Evolutionary conservation across 1,140 invertebrate species (phyloP).

Genomic region (Panagrolaimus sp.): DNA sequence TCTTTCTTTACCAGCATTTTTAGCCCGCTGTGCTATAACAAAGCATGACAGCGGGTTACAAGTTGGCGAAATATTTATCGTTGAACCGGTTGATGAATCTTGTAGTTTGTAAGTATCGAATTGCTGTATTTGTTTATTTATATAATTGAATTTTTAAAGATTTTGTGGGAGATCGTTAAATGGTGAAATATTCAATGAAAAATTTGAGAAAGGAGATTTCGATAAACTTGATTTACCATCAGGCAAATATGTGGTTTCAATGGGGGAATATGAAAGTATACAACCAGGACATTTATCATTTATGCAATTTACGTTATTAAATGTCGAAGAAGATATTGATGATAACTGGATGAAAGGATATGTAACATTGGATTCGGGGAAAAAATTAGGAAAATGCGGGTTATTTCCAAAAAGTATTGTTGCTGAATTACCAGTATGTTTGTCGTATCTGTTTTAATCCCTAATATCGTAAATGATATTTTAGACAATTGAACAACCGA

Average conservation of each 20-base stretch:
- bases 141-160: neutral
- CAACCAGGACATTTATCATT: neutral
- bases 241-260: constrained; percentile 1
- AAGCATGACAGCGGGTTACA: neutral
- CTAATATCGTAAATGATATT: neutral
- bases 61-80: constrained; percentile 2
- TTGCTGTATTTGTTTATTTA: neutral
- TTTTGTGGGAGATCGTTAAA: neutral
- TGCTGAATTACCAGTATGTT: neutral
- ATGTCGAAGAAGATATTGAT: neutral
- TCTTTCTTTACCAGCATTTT: neutral
- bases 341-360: neutral
- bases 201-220: neutral
- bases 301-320: neutral
- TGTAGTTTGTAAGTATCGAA: neutral
- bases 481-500: neutral
- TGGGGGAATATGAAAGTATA: neutral
- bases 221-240: neutral
- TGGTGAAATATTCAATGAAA: neutral
- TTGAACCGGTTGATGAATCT: constrained; percentile 7
- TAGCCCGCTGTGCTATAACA: neutral
- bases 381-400: neutral
- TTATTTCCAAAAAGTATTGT: constrained; percentile 4
- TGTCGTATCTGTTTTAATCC: too few species aligned
- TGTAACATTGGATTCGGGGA: constrained; percentile 7